Conservation (phyloP, 2,888 invertebrate species). For the Trimorus sp. region DNA sequence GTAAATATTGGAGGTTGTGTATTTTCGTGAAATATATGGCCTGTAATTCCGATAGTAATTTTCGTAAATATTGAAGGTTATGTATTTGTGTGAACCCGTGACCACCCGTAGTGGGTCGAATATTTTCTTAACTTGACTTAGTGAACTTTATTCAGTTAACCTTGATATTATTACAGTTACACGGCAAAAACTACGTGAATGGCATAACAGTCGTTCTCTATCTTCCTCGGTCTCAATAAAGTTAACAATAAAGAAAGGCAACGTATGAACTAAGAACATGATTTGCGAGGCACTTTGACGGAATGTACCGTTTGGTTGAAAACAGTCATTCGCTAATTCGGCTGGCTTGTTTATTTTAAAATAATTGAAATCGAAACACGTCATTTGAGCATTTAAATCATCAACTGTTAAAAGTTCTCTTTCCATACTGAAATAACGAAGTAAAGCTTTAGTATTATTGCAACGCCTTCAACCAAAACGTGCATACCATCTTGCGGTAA, state of each 20-base stretch:
- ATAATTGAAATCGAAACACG: slow-evolving; percentile 27
- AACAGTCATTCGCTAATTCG: slow-evolving; percentile 19
- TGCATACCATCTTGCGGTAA: slow-evolving; percentile 42
- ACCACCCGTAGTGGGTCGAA: too few species aligned
- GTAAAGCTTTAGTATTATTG: slow-evolving; percentile 6
- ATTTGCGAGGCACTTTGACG: slow-evolving; percentile 57
- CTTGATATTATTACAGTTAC: too few species aligned
- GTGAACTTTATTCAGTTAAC: too few species aligned
- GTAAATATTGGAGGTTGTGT: too few species aligned
- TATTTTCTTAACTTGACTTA: too few species aligned
- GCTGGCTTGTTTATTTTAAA: slow-evolving; percentile 60
- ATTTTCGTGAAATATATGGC: too few species aligned
- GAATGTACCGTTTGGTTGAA: slow-evolving; percentile 26
- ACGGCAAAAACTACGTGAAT: too few species aligned
- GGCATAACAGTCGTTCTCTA: slow-evolving; percentile 11
- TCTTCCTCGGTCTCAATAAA: slow-evolving; percentile 27
- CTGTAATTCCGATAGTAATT: too few species aligned
- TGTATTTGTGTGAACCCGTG: too few species aligned
- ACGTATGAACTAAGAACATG: slow-evolving; percentile 12
- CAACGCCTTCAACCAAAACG: slow-evolving; percentile 27
- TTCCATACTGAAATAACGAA: slow-evolving; percentile 13
- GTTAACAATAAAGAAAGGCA: slow-evolving; percentile 29
- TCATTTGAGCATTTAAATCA: slow-evolving; percentile 7
- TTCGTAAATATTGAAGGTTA: too few species aligned
- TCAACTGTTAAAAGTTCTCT: not conserved